These are phyloP conservation scores for Vireo altiloquus DNA, from an alignment of 2,113 vertebrate species.

Conservation along the genomic window DNA sequence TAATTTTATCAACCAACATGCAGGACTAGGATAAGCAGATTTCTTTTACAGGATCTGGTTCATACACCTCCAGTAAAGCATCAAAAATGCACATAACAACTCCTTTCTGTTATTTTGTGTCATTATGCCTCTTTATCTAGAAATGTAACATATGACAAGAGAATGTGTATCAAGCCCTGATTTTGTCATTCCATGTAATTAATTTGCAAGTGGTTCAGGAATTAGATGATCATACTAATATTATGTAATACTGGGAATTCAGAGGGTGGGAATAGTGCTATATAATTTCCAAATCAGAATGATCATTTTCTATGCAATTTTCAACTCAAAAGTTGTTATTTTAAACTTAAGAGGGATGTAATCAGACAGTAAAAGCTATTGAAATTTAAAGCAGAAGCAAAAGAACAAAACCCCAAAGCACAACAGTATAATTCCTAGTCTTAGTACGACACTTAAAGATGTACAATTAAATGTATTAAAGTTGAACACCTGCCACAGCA, in stretches of 20 bases:
- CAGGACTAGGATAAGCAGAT: neutral
- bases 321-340: neutral
- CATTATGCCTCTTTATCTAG: neutral
- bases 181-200: neutral
- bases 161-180: neutral
- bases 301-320: neutral
- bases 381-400: neutral
- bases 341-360: neutral
- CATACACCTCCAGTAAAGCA: neutral
- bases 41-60: neutral
- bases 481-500: neutral
- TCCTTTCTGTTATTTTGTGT: neutral
- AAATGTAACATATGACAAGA: neutral
- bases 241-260: neutral
- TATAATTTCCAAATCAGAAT: conserved; percentile 18
- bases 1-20: neutral
- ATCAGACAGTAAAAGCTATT: neutral
- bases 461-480: neutral
- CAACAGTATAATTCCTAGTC: neutral
- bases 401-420: neutral
- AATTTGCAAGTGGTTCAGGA: neutral
- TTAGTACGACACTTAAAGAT: neutral
- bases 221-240: neutral
- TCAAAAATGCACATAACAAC: neutral
- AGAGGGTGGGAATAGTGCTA: neutral